Base-by-base conservation (phyloP, 92 coral and sea anemone genomes). In the Parazoanthus darwini region DNA sequence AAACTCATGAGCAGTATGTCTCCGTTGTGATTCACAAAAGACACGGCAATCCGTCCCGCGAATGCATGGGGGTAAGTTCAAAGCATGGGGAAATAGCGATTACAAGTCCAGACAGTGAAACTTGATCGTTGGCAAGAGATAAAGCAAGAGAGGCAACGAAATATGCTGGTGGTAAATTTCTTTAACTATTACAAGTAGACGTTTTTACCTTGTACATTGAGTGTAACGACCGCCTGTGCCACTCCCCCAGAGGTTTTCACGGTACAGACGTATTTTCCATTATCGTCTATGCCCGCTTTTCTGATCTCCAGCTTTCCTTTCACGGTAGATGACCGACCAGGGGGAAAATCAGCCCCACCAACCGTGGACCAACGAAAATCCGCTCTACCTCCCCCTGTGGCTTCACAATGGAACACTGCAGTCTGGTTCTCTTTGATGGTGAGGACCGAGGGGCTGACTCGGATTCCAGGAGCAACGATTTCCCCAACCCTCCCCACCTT, bases 361-460 rank as follows among this genome's bases (percentile, higher is more conserved):
- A 59, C 46, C 46, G 44, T 81, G 39, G 85, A 81, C 85, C 85
- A 81, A 63, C 54, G 85, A 11, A 81, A 51, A 29, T 63, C 48
- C 54, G 48, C 74, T 39, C 46, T 58, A 23, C 85, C 85, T 59
- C 85, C 36, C 85, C 74, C 74, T 59, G 85, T 81, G 70, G 74
- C 20, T 8, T 58, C 48, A 59, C 85, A 81, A 42, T 81, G 70
- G 43, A 81, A 81, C 26, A 65, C 72, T 23, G 85, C 85, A 16
- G 85, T 81, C 85, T 81, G 74, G 85, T 81, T 81, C 51, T 81
- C 85, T 59, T 81, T 59, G 14, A 81, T 35, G 9, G 85, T 81
- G 14, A 81, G 68, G 14, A 22, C 44, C 5, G 85, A 81, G 15
- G 85, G 85, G 33, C 72, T 81, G 48, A 81, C 85, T 18, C 85